phyloP scores from a whole-genome alignment of 2,888 invertebrate genomes.

The Morpho helenor region DNA sequence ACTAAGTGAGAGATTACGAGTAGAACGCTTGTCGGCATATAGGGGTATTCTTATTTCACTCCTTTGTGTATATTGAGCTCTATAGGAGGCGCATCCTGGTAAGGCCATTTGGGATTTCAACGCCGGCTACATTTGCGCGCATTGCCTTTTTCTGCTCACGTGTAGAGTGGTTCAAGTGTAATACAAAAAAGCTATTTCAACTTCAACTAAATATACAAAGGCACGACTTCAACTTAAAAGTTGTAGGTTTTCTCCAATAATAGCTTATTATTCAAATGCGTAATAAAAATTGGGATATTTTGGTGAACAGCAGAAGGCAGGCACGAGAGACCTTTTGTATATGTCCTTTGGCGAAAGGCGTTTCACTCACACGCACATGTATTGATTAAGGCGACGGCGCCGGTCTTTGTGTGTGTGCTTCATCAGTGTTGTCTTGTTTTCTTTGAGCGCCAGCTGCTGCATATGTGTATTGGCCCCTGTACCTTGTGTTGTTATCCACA shows the following conservation, averaged over 20 bases:
- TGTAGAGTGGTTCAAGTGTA: constrained; percentile 38
- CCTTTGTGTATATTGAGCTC: constrained; percentile 71
- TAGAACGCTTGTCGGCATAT: constrained; percentile 74
- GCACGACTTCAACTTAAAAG: no score
- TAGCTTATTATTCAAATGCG: no score
- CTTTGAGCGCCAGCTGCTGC: constrained; percentile 38
- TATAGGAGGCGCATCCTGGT: constrained; percentile 66
- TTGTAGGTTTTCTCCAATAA: no score
- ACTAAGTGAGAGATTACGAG: constrained; percentile 79
- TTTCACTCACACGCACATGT: constrained; percentile 84
- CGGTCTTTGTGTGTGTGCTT: constrained; percentile 69
- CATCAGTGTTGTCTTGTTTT: constrained; percentile 52
- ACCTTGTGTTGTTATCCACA: constrained; percentile 69
- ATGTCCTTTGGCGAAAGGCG: constrained; percentile 50
- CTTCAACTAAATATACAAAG: no score
- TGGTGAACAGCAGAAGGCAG: constrained; percentile 48
- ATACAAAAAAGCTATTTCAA: no score
- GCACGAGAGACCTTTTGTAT: constrained; percentile 35
- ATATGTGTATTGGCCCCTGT: constrained; percentile 59
- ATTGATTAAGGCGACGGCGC: constrained; percentile 80
- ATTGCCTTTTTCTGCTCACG: constrained; percentile 66
- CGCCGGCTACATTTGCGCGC: constrained; percentile 55
- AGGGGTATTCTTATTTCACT: constrained; percentile 66
- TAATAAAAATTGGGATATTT: constrained; percentile 2
- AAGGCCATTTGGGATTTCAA: constrained; percentile 64